Conservation (phyloP, 1,140 invertebrate species). For the Laodelphax striatellus region DNA sequence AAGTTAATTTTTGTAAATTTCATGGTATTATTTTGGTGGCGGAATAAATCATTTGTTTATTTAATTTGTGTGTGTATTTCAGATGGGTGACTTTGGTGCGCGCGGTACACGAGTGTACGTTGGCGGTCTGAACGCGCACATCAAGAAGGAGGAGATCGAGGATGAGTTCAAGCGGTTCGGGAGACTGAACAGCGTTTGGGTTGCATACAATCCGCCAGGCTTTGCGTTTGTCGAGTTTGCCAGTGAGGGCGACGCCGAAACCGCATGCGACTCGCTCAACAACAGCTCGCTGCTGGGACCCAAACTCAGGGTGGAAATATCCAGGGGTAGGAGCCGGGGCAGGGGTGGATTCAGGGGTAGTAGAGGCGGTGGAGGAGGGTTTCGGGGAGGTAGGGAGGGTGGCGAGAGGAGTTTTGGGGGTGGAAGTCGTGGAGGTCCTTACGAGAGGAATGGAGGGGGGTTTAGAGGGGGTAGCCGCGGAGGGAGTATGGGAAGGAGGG, state of each 20-base stretch:
- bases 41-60: no score
- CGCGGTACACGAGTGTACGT: conserved; percentile 66
- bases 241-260: conserved; percentile 85
- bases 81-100: neutral
- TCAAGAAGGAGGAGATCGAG: conserved; percentile 81
- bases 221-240: conserved; percentile 99
- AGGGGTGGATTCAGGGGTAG: conserved; percentile 38
- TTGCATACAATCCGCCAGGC: conserved; percentile 86
- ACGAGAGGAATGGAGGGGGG: neutral
- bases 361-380: conserved; percentile 39
- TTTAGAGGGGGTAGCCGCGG: neutral
- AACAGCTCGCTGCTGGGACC: conserved; percentile 70
- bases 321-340: conserved; percentile 51
- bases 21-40: no score
- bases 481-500: conserved; percentile 4
- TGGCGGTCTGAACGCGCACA: conserved; percentile 65
- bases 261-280: conserved; percentile 84
- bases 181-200: conserved; percentile 89
- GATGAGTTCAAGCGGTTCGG: conserved; percentile 80
- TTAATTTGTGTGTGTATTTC: no score
- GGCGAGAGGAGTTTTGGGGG: conserved; percentile 36
- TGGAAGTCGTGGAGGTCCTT: conserved; percentile 27
- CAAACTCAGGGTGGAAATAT: conserved; percentile 71
- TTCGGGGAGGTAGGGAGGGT: conserved; percentile 32
- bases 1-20: no score